Base-by-base conservation (phyloP, 2,113 vertebrate species). In the Pterophyllum scalare region DNA sequence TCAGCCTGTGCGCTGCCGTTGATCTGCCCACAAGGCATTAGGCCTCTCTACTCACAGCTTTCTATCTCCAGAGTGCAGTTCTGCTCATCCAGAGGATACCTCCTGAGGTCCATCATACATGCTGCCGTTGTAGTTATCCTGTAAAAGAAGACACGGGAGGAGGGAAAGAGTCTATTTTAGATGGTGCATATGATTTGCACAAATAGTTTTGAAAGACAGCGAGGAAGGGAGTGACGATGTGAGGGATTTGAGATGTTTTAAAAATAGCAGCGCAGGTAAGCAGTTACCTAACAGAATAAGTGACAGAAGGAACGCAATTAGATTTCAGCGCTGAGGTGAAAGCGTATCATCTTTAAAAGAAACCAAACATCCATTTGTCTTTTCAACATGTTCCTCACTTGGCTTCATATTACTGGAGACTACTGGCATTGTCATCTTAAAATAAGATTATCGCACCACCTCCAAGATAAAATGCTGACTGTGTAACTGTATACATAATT, bases 51-150 rank as follows among this genome's bases (percentile, higher is more conserved):
- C 97, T 98, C 96, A 98, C 97, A 98, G 95, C 97, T 98, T 88
- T 98, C 97, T 84, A 98, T 98, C 96, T 98, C 97, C 94, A 98
- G 93, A 0, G 97, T 98, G 94, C 97, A 98, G 95, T 98, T 98
- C 93, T 98, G 97, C 77, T 98, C 97, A 52, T 98, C 97, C 95
- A 98, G 93, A 0, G 97, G 97, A 79, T 98, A 98, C 83, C 97
- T 94, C 86, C 97, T 93, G 46, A 98, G 96, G 91, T 98, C 97
- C 97, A 98, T 98, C 97, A 98, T 98, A 52, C 97, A 98, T 59
- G 97, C 97, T 72, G 97, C 97, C 38, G 97, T 98, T 22, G 97
- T 98, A 24, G 97, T 98, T 93, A 98, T 98, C 94, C 97, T 98
- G 88, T 79, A 72, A 88, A 89, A 52, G 88, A 91, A 87, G 79